phyloP scores from a whole-genome alignment of 2,888 invertebrate species.

The Campopleginae sp. region DNA sequence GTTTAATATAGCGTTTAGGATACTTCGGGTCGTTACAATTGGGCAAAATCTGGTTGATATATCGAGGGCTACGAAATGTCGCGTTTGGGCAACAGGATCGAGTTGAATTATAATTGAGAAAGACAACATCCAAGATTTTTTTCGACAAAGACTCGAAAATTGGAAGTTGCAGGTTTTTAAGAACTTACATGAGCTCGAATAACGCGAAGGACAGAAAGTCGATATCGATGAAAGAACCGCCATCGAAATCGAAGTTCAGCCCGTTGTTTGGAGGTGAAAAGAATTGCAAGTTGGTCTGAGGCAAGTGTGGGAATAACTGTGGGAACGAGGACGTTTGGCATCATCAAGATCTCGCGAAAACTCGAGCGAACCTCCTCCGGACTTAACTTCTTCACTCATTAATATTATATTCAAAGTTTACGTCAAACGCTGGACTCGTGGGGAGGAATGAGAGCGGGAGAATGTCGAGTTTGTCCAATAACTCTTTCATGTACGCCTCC shows the following conservation, averaged over 20 bases:
- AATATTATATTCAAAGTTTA: conserved; percentile 66
- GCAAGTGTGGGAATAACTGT: conserved; percentile 10
- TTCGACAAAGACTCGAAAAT: conserved; percentile 41
- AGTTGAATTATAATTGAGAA: conserved; percentile 15
- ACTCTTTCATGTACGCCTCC: conserved; percentile 11
- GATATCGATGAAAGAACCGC: conserved; percentile 74
- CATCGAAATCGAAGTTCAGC: conserved; percentile 77
- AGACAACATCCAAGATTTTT: conserved; percentile 28
- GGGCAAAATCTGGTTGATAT: conserved; percentile 37
- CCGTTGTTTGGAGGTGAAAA: conserved; percentile 70
- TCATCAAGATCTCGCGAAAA: conserved; percentile 21
- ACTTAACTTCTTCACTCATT: conserved; percentile 44
- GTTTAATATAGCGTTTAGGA: not conserved
- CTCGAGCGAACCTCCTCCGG: not conserved
- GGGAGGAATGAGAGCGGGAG: conserved; percentile 21
- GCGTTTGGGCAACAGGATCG: not conserved
- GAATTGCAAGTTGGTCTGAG: conserved; percentile 11
- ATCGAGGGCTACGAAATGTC: conserved; percentile 46
- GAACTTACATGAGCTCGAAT: not conserved
- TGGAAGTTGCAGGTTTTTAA: conserved; percentile 49
- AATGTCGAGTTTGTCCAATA: conserved; percentile 49
- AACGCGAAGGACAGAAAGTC: conserved; percentile 67
- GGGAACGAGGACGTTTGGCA: conserved; percentile 20
- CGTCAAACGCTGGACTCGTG: not conserved
- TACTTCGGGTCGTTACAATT: conserved; percentile 34